phyloP scores from a whole-genome alignment of 2,888 invertebrate species.

The Cerastoderma edule region DNA sequence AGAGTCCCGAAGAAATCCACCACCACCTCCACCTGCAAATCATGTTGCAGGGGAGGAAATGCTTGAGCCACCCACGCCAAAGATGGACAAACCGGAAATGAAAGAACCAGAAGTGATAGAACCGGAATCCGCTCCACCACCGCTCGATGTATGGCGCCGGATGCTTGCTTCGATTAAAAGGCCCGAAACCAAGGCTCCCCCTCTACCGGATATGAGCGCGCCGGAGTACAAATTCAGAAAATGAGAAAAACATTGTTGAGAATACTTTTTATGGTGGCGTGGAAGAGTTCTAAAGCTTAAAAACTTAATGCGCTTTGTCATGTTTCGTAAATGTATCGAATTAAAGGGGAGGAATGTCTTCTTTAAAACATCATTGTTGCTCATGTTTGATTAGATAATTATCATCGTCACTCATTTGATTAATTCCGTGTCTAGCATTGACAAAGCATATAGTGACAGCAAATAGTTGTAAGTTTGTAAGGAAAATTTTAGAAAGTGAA shows the following conservation, averaged over 20 bases:
- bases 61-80: background rate
- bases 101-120: background rate
- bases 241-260: background rate
- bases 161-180: conserved; percentile 7
- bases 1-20: background rate
- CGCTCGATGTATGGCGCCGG: background rate
- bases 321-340: background rate
- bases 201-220: conserved; percentile 4
- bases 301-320: background rate
- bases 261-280: background rate
- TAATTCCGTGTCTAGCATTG: no score
- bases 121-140: background rate
- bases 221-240: conserved; percentile 3
- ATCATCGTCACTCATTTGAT: no score
- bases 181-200: background rate
- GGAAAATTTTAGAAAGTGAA: no score
- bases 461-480: no score
- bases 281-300: background rate
- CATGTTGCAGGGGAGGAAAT: background rate
- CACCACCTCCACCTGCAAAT: background rate
- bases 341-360: no score
- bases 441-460: no score
- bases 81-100: background rate
- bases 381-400: no score
- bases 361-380: no score